Percentiles rank a stretch among this genome's conserved stretches.
Evolutionary conservation across 1,140 invertebrate species (phyloP).

Genomic region (Saccostrea echinata): DNA sequence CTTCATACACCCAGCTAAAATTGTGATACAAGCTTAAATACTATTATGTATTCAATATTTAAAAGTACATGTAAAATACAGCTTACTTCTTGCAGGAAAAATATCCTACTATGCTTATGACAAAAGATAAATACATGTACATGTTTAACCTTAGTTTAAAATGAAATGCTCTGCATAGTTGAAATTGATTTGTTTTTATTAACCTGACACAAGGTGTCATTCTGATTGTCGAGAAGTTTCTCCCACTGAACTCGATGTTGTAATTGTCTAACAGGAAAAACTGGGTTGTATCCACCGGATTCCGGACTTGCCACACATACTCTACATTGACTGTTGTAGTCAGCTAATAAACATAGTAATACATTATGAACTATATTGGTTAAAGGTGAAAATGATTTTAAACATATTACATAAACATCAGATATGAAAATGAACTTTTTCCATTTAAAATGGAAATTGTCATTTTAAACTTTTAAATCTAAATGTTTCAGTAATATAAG

Average conservation of each 20-base stretch:
- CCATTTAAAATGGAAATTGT: background rate
- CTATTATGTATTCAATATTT: background rate
- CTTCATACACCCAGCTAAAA: constrained; percentile 72
- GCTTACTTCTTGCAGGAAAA: no score
- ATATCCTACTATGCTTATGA: no score
- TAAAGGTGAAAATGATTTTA: background rate
- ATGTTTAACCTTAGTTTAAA: no score
- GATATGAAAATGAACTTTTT: background rate
- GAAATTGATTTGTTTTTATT: background rate
- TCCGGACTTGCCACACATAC: constrained; percentile 90
- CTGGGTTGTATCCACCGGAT: constrained; percentile 81
- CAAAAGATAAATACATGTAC: background rate
- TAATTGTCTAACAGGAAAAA: constrained; percentile 87
- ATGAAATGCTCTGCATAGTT: background rate
- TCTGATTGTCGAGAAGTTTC: constrained; percentile 94
- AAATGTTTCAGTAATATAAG: no score
- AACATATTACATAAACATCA: background rate
- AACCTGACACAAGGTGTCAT: constrained; percentile 76
- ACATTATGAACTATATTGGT: background rate
- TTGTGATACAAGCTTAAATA: background rate
- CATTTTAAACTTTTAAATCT: background rate
- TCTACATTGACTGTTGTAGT: constrained; percentile 97
- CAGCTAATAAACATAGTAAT: constrained; percentile 83
- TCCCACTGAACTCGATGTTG: constrained; percentile 89
- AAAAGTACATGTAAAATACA: no score